Evolutionary conservation across 2,113 vertebrate genomes (phyloP).

Genomic region (Coturnix japonica): DNA sequence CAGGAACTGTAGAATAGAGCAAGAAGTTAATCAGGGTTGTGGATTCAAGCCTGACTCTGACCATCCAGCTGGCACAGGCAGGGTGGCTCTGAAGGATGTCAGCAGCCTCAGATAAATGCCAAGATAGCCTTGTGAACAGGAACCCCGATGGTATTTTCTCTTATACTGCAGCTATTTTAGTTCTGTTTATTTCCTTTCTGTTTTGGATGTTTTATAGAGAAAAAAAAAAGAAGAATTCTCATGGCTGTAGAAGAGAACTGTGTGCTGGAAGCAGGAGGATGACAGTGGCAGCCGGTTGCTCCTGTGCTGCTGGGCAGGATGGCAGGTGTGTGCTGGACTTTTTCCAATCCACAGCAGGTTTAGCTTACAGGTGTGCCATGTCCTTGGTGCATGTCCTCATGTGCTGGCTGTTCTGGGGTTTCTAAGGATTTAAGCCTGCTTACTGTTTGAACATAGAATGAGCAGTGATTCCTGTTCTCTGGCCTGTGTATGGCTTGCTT

Average conservation of each 20-base stretch:
- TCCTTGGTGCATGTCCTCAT: constrained; percentile 30
- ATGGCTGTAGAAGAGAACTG: neutral
- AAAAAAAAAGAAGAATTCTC: neutral
- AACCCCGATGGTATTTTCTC: constrained; percentile 14
- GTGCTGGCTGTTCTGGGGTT: constrained; percentile 31
- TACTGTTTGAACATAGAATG: neutral
- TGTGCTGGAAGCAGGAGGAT: neutral
- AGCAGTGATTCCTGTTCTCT: constrained; percentile 36
- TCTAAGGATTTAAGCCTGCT: constrained; percentile 38
- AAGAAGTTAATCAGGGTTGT: neutral
- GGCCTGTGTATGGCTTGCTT: constrained; percentile 68
- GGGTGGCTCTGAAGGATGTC: neutral
- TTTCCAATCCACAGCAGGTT: neutral
- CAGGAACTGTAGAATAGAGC: neutral
- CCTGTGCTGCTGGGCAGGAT: constrained; percentile 3
- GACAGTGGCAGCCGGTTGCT: neutral
- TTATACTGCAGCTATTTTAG: constrained; percentile 19
- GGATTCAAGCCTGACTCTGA: neutral
- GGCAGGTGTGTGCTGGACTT: neutral
- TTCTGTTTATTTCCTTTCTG: constrained; percentile 17
- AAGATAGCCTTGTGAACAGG: constrained; percentile 55
- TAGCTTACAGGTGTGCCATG: constrained; percentile 25
- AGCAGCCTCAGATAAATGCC: constrained; percentile 13
- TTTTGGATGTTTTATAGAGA: neutral
- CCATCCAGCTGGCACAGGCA: constrained; percentile 39